A percentile compares a stretch with the other conserved stretches of the same genome.
phyloP scores from a whole-genome alignment of 1,140 invertebrate species.

The Batillaria attramentaria region DNA sequence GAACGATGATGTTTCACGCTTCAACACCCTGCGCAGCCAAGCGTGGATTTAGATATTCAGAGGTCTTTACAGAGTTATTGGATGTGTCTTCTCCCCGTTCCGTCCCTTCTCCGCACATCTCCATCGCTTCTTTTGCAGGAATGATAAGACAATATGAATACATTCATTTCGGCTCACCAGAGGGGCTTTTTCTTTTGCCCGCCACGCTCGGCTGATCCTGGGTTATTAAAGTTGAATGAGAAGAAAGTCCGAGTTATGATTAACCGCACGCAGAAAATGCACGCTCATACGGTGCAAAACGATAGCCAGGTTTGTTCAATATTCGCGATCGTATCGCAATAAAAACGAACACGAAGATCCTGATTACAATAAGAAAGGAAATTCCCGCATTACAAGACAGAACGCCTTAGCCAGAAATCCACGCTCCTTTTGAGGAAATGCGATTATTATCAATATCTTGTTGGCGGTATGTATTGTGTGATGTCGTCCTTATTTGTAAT shows the following conservation, averaged over 20 bases:
- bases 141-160: slow-evolving; percentile 15
- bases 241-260: slow-evolving; percentile 13
- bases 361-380: too few species aligned
- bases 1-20: slow-evolving; percentile 29
- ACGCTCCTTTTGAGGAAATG: too few species aligned
- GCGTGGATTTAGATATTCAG: neutral
- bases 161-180: slow-evolving; percentile 1
- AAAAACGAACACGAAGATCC: too few species aligned
- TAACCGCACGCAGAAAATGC: too few species aligned
- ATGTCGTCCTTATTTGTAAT: too few species aligned
- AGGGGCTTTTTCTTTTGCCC: neutral
- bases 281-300: too few species aligned
- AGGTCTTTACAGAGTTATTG: neutral
- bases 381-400: too few species aligned
- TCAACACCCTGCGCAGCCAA: neutral
- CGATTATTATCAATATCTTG: too few species aligned
- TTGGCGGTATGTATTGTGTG: too few species aligned
- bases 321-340: too few species aligned
- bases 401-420: too few species aligned
- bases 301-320: too few species aligned
- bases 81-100: neutral
- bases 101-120: neutral
- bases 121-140: neutral
- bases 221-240: slow-evolving; percentile 11
- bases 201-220: neutral